Evolutionary conservation across 2,888 invertebrate species (phyloP).

Genomic region (Leptarthrus brevirostris): DNA sequence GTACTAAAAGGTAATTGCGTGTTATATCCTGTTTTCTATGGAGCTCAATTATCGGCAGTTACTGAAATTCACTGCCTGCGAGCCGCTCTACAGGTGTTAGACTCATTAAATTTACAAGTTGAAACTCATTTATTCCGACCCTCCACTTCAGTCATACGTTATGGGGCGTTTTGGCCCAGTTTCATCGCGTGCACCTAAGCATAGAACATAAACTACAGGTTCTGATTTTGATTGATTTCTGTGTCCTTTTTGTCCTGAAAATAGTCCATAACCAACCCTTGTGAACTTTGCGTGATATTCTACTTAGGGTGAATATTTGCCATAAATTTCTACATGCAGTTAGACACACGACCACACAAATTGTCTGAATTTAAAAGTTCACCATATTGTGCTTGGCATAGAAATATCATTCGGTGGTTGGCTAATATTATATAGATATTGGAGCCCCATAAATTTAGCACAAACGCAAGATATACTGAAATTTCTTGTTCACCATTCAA

Average conservation of each 20-base stretch:
- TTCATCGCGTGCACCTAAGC: slow-evolving; percentile 38
- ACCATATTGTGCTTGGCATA: slow-evolving; percentile 13
- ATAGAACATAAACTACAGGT: slow-evolving; percentile 24
- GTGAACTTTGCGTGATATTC: slow-evolving; percentile 30
- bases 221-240: slow-evolving; percentile 47
- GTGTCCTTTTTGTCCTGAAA: slow-evolving; percentile 36
- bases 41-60: slow-evolving; percentile 35
- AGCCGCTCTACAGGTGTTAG: slow-evolving; percentile 28
- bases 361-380: neutral
- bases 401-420: slow-evolving; percentile 27
- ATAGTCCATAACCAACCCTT: slow-evolving; percentile 32
- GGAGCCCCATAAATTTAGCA: slow-evolving; percentile 16
- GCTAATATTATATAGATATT: neutral
- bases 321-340: neutral
- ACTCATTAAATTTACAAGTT: slow-evolving; percentile 42
- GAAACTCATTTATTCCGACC: slow-evolving; percentile 23
- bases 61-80: slow-evolving; percentile 19
- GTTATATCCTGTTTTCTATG: slow-evolving; percentile 1
- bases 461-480: slow-evolving; percentile 25
- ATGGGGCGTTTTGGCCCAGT: neutral
- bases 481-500: slow-evolving; percentile 26
- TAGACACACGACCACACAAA: neutral
- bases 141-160: neutral
- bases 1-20: slow-evolving; percentile 36
- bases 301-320: slow-evolving; percentile 25